Evolutionary conservation across 2,888 invertebrate genomes (phyloP).

Genomic region (Hipparchia sbordonii): DNA sequence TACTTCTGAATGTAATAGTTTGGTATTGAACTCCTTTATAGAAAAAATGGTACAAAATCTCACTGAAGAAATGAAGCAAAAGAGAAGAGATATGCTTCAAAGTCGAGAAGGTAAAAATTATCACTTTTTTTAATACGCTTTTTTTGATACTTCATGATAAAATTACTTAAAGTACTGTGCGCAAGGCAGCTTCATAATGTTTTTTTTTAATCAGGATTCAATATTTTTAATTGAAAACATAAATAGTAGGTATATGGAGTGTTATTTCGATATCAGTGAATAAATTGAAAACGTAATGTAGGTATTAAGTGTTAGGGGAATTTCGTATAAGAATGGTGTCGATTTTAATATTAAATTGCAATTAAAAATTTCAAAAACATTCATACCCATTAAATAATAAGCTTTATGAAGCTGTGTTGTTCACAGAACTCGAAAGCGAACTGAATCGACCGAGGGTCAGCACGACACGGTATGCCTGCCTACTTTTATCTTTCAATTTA

Average conservation of each 20-base stretch:
- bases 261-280: too few species aligned
- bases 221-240: background rate
- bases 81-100: slow-evolving; percentile 79
- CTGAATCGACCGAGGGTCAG: slow-evolving; percentile 49
- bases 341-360: too few species aligned
- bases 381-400: slow-evolving; percentile 33
- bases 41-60: slow-evolving; percentile 86
- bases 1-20: slow-evolving; percentile 80
- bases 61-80: slow-evolving; percentile 82
- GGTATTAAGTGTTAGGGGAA: too few species aligned
- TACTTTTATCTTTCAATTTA: background rate
- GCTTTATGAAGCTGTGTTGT: slow-evolving; percentile 77
- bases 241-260: background rate
- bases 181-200: slow-evolving; percentile 65
- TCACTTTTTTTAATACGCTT: slow-evolving; percentile 1
- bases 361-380: too few species aligned
- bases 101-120: slow-evolving; percentile 67
- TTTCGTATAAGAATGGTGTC: too few species aligned
- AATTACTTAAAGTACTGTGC: slow-evolving; percentile 41
- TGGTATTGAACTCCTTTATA: slow-evolving; percentile 88
- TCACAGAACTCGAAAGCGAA: slow-evolving; percentile 69
- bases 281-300: too few species aligned
- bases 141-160: background rate
- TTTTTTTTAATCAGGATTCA: background rate
- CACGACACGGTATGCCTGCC: slow-evolving; percentile 59